phyloP scores from a whole-genome alignment of 1,140 invertebrate genomes.

The Helicoverpa armigera region DNA sequence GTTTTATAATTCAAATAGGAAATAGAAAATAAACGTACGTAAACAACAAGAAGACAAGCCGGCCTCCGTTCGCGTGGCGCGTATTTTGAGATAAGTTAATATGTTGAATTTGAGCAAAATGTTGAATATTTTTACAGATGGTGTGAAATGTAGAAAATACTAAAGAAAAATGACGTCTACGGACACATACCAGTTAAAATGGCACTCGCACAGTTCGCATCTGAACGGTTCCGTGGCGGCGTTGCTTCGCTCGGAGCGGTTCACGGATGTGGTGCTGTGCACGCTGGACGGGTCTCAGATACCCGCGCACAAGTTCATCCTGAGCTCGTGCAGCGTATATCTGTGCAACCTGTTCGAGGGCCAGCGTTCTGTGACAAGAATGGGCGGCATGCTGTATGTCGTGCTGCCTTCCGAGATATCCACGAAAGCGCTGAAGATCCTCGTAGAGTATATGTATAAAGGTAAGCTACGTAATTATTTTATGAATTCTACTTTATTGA shows the following conservation, averaged over 20 bases:
- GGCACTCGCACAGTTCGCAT: constrained; percentile 93
- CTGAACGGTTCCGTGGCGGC: constrained; percentile 93
- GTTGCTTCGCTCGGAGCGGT: constrained; percentile 92
- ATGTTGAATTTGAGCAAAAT: not conserved
- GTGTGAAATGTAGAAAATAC: constrained; percentile 30
- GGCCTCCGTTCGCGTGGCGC: too few species aligned
- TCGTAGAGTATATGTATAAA: constrained; percentile 95
- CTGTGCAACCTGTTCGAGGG: constrained; percentile 86
- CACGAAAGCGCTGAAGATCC: constrained; percentile 91
- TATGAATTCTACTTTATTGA: not conserved
- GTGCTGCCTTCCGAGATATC: constrained; percentile 94
- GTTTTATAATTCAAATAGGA: not conserved
- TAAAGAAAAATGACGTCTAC: constrained; percentile 81
- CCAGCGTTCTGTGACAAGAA: constrained; percentile 84
- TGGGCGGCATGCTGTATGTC: constrained; percentile 89
- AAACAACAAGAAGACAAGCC: not conserved
- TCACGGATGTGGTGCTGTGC: constrained; percentile 94
- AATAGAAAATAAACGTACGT: not conserved
- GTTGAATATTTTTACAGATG: constrained; percentile 17
- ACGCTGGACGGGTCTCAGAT: constrained; percentile 93
- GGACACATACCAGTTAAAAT: constrained; percentile 95
- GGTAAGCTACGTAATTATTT: constrained; percentile 60
- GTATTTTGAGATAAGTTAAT: not conserved
- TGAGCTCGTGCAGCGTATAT: constrained; percentile 92
- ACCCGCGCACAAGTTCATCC: constrained; percentile 94